Conservation (phyloP, 2,888 invertebrate genomes). For the Drepana falcataria region DNA sequence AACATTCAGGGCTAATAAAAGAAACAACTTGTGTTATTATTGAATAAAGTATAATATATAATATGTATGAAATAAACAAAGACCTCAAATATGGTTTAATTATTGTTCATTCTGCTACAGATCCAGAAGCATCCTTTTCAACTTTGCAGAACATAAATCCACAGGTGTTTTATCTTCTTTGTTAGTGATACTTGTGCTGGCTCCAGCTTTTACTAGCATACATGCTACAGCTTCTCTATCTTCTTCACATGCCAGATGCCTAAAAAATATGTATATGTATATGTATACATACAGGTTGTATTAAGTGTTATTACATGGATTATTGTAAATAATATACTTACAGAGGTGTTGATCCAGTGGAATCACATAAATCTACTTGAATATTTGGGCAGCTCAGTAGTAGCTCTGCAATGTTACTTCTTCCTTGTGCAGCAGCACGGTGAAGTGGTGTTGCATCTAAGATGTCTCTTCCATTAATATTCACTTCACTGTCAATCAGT, state of each 20-base stretch:
- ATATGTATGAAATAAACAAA: not conserved
- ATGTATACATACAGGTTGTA: not conserved
- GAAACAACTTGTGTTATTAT: too few species aligned
- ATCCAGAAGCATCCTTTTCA: conserved; percentile 33
- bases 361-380: conserved; percentile 80
- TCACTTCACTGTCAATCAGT: conserved; percentile 82
- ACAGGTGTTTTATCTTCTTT: conserved; percentile 83
- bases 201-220: conserved; percentile 82
- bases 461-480: conserved; percentile 83
- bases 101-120: conserved; percentile 23
- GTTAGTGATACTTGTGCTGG: conserved; percentile 78
- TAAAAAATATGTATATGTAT: conserved; percentile 36
- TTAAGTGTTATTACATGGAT: too few species aligned
- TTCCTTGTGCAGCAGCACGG: conserved; percentile 88
- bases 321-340: conserved; percentile 52
- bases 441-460: conserved; percentile 87
- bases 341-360: conserved; percentile 87
- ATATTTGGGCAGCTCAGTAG: conserved; percentile 78
- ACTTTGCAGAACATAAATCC: conserved; percentile 73
- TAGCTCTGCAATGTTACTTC: conserved; percentile 81
- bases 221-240: conserved; percentile 83
- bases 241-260: conserved; percentile 90
- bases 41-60: too few species aligned
- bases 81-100: not conserved
- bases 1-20: too few species aligned